Evolutionary conservation across 2,797 vertebrate species (phyloP).

Genomic region (Enteromius radiatus): DNA sequence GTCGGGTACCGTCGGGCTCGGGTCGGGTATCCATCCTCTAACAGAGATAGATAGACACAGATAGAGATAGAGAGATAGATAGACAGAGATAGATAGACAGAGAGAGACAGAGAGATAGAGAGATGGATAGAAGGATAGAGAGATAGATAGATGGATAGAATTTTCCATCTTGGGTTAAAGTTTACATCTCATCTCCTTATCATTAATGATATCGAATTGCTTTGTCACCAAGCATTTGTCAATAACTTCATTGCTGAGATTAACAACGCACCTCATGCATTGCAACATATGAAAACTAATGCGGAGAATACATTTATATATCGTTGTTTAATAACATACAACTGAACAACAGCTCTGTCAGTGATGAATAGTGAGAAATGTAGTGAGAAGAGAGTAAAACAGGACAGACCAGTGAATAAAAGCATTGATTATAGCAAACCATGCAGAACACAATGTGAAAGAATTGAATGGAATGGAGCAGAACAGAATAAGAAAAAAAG

Average conservation of each 20-base stretch:
- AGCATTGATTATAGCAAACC: constrained; percentile 15
- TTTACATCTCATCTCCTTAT: background rate
- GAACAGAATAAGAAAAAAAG: background rate
- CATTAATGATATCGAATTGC: background rate
- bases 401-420: constrained; percentile 3
- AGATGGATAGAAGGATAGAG: too few relatives aligned
- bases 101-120: too few relatives aligned
- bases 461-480: constrained; percentile 25
- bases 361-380: constrained; percentile 39
- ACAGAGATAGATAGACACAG: too few relatives aligned
- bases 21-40: too few relatives aligned
- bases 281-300: background rate
- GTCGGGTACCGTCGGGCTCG: too few relatives aligned
- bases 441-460: constrained; percentile 13
- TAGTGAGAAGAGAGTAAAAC: constrained; percentile 35
- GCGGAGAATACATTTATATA: background rate
- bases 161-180: background rate
- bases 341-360: background rate
- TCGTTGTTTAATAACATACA: background rate
- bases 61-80: too few relatives aligned
- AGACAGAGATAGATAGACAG: too few relatives aligned
- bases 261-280: background rate
- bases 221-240: background rate
- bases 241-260: background rate
- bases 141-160: too few relatives aligned